These are phyloP conservation scores for Hydrolagus affinis DNA, from an alignment of 2,113 vertebrate species.

Conservation along the genomic window DNA sequence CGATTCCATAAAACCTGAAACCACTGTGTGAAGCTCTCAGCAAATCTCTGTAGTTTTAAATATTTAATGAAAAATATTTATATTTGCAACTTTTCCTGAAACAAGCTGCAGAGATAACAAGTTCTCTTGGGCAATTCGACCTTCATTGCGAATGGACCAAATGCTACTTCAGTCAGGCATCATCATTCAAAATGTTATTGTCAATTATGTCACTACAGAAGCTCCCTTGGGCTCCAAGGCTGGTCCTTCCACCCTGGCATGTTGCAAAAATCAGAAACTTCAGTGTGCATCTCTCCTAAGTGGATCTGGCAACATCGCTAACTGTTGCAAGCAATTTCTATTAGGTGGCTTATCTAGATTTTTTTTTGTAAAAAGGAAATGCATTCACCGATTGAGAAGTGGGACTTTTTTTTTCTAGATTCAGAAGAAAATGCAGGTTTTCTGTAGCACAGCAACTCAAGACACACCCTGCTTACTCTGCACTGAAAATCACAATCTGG, in stretches of 20 bases:
- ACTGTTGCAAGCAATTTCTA: neutral
- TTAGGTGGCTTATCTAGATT: too few relatives aligned
- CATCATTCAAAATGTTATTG: neutral
- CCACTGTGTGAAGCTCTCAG: slow-evolving; percentile 20
- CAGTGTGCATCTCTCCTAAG: neutral
- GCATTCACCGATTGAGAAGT: too few relatives aligned
- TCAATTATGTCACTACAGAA: neutral
- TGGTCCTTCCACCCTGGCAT: neutral
- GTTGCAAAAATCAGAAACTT: neutral
- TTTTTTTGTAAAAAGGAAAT: too few relatives aligned
- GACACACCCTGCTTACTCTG: too few relatives aligned
- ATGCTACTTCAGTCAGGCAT: neutral
- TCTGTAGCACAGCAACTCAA: too few relatives aligned
- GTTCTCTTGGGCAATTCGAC: slow-evolving; percentile 23
- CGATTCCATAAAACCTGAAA: neutral
- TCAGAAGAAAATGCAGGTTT: too few relatives aligned
- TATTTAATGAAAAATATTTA: neutral
- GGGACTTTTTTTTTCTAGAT: too few relatives aligned
- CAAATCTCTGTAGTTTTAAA: neutral
- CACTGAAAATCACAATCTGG: too few relatives aligned
- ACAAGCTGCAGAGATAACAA: slow-evolving; percentile 32
- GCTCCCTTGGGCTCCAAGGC: neutral
- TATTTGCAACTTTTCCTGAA: neutral
- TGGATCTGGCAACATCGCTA: neutral
- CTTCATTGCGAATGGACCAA: neutral